phyloP scores from a whole-genome alignment of 2,888 invertebrate genomes.

The Cremastinae sp. region DNA sequence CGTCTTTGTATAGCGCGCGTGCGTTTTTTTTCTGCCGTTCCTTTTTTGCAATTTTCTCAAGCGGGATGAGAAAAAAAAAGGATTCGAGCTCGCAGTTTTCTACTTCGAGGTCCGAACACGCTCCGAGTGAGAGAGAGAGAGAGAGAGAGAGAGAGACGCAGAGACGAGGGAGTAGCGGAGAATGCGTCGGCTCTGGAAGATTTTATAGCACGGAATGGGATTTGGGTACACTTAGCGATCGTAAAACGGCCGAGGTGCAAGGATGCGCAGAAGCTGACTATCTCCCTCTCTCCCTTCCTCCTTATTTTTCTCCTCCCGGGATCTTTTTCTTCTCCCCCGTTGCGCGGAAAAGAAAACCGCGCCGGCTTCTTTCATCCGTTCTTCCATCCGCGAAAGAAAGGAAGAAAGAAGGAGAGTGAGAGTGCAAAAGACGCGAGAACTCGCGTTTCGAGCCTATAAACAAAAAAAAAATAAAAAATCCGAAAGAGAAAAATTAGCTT shows the following conservation, averaged over 20 bases:
- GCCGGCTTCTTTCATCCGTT: conserved; percentile 55
- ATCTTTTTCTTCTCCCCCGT: conserved; percentile 16
- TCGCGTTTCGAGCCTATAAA: conserved; percentile 12
- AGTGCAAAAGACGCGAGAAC: conserved; percentile 1
- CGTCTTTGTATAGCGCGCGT: too few species aligned
- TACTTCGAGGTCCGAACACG: background rate
- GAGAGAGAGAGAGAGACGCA: conserved; percentile 10
- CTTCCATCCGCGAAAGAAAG: conserved; percentile 15
- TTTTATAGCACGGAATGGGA: conserved; percentile 69
- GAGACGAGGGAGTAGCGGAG: conserved; percentile 69
- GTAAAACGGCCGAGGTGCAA: conserved; percentile 77
- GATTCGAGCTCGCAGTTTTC: background rate
- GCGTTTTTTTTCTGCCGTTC: too few species aligned
- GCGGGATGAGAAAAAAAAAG: too few species aligned
- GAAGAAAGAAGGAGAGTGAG: conserved; percentile 7
- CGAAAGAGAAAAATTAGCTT: conserved; percentile 53
- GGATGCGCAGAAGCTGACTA: conserved; percentile 66
- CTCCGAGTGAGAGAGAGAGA: background rate
- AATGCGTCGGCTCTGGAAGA: conserved; percentile 18
- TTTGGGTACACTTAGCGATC: conserved; percentile 77
- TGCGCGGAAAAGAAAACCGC: conserved; percentile 29
- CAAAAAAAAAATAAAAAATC: conserved; percentile 6
- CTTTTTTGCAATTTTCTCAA: too few species aligned
- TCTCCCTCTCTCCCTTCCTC: conserved; percentile 4
- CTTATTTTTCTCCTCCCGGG: conserved; percentile 30